Conservation (phyloP, 2,888 invertebrate species). For the Phaonia tiefii region DNA sequence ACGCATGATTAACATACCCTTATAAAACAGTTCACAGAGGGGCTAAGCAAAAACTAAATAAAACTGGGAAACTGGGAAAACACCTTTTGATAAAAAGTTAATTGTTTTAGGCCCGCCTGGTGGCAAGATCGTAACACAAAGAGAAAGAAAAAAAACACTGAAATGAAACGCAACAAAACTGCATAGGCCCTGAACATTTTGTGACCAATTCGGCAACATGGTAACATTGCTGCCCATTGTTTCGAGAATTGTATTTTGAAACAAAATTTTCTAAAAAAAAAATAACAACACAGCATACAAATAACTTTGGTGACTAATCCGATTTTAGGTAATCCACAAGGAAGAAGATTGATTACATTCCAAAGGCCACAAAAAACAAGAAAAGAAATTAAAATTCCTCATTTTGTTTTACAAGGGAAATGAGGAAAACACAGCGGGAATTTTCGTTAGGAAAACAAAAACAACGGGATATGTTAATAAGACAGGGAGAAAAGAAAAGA, state of each 20-base stretch:
- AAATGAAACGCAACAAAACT: background rate
- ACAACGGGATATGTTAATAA: background rate
- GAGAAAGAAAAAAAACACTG: background rate
- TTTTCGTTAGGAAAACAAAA: background rate
- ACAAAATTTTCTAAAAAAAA: too few relatives aligned
- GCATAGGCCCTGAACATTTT: background rate
- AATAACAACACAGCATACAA: background rate
- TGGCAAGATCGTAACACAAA: constrained; percentile 1
- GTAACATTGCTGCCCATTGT: constrained; percentile 24
- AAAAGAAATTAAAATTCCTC: constrained; percentile 16
- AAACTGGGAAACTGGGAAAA: constrained; percentile 48
- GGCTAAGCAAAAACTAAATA: background rate
- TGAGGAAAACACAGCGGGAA: constrained; percentile 24
- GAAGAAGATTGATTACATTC: constrained; percentile 31
- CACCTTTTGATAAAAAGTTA: constrained; percentile 63
- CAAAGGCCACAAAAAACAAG: background rate
- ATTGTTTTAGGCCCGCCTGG: constrained; percentile 59
- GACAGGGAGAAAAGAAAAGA: constrained; percentile 3
- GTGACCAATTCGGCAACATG: background rate
- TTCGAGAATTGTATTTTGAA: constrained; percentile 20
- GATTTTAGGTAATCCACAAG: constrained; percentile 50
- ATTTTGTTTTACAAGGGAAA: constrained; percentile 17
- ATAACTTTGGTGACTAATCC: constrained; percentile 60
- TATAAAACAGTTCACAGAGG: constrained; percentile 49
- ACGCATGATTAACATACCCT: constrained; percentile 45